Base-by-base conservation (phyloP, 2,113 vertebrate species). In the Carassius auratus region DNA sequence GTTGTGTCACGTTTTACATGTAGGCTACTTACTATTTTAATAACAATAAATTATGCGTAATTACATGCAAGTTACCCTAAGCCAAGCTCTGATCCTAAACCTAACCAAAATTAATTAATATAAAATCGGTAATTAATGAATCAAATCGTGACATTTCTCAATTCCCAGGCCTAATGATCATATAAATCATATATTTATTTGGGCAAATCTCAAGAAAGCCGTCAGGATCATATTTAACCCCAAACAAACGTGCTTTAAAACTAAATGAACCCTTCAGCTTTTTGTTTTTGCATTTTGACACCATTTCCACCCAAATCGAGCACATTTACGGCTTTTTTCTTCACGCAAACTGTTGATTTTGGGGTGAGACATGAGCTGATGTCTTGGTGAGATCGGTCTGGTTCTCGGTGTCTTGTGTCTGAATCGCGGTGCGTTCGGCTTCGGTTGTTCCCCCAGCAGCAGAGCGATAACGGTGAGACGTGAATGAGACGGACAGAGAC, bases 351-450 rank as follows among this genome's bases (percentile, higher is more conserved):
- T 15, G 15, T 8, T 68, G 30, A 59, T 21, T 19, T 21, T 21
- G 55, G 19, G 19, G 55, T 59, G 55, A 59, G 21, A 59, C 4
- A 59, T 3, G 57, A 59, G 19, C 19, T 7, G 57, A 30, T 30
- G 57, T 59, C 19, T 59, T 68, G 0, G 26, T 36, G 66, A 4
- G 33, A 71, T 0, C 1, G 33, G 10, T 59, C 19, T 71, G 68
- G 68, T 21, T 87, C 86, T 81, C 87, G 15, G 88, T 74, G 90
- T 92, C 91, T 91, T 94, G 93, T 93, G 93, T 93, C 87, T 94
- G 92, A 93, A 93, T 91, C 89, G 88, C 88, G 91, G 66, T 69
- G 36, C 19, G 13, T 21, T 87, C 82, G 77, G 73, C 87, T 78
- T 86, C 38, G 21, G 8, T 4, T 1, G 38, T 48, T 48, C 71